Base-by-base conservation (phyloP, 2,113 vertebrate species). In the Sinocyclocheilus anophthalmus region DNA sequence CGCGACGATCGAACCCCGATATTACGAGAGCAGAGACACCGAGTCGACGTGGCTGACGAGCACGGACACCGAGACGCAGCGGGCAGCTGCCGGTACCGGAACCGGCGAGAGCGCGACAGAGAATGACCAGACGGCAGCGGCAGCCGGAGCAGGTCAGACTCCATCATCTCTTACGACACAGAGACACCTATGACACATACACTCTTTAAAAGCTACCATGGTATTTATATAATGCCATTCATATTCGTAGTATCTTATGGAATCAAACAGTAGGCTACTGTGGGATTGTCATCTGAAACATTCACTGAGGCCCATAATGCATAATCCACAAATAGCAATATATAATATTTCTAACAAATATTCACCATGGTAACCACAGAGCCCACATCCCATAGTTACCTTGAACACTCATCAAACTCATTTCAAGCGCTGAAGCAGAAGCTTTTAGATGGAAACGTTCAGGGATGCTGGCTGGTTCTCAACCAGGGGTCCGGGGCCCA, bases 1-100 rank as follows among this genome's bases (percentile, higher is more conserved):
- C 73, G 97, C 97, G 89, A 95, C 96, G 59, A 97, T 98, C 93
- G 97, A 98, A 92, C 97, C 97, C 55, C 95, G 97, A 81, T 98
- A 98, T 92, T 96, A 97, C 88, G 97, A 98, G 92, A 99, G 97
- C 95, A 98, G 97, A 59, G 97, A 98, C 91, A 98, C 97, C 4
- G 97, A 99, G 89, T 97, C 97, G 92, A 99, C 97, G 89, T 99
- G 97, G 97, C 96, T 99, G 48, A 98, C 97, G 84, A 97, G 96
- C 91, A 99, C 97, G 16, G 97, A 99, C 93, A 94, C 90, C 9
- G 83, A 45, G 9, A 45, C 42, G 9, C 42, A 45, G 1, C 42
- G 42, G 42, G 42, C 42, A 2, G 42, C 90, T 42, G 90, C 84
- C 89, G 91, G 92, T 93, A 92, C 26, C 45, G 85, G 85, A 30